Base-by-base conservation (phyloP, 2,888 invertebrate genomes). In the Oeneis ivallda region DNA sequence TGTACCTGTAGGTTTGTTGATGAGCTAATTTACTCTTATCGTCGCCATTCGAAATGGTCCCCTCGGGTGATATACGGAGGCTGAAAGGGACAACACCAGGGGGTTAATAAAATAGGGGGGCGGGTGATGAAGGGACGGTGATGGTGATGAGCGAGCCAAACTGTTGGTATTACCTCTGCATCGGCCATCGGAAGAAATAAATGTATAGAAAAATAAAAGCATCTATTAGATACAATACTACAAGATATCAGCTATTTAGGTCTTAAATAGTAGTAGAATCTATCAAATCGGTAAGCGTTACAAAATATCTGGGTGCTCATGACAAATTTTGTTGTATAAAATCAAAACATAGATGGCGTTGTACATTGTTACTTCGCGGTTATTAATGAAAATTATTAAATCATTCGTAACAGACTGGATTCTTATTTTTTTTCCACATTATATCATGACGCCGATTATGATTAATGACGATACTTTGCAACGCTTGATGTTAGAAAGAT, bases 1-100 rank as follows among this genome's bases (percentile, higher is more conserved):
- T 89, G 84, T 93, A 95, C 95, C 94, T 95, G 93, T 95, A 95
- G 67, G 95, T 95, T 91, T 96, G 95, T 82, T 95, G 95, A 89
- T 95, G 83, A 92, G 92, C 80, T 94, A 94, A 87, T 93, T 94
- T 89, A 93, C 90, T 90, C 88, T 94, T 95, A 83, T 95, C 95
- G 75, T 94, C 93, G 81, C 93, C 93, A 87, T 93, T 93, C 71
- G 94, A 93, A 81, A 94, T 93, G 82, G 91, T 88, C 83, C 92
- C 92, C 80, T 92, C 88, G 81, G 89, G 92, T 87, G 93, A 93
- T 82, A 92, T 91, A 86, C 93, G 93, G 83, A 92, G 89, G 90
- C 93, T 94, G 89, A 93, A 92, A 92, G 93, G 90, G 92, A 89
- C 89, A 90, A 91, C 84, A 89, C 89, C 85, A 47, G 11, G 76